Percentiles rank a stretch among this genome's conserved stretches.
phyloP scores from a whole-genome alignment of 1,140 invertebrate genomes.

The Agraylea sexmaculata region DNA sequence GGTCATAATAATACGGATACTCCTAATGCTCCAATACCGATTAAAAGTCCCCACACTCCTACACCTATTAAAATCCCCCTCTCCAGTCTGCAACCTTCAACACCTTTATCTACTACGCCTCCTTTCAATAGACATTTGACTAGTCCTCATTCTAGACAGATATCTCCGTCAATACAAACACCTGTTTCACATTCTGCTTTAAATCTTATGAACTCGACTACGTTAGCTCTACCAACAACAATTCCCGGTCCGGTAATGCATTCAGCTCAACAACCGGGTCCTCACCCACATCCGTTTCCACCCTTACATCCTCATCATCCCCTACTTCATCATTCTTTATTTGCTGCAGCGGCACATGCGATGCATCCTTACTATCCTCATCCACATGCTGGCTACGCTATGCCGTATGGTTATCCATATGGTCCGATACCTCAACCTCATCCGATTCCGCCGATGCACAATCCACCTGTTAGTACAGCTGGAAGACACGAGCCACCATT shows the following conservation, averaged over 20 bases:
- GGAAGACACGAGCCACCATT: constrained; percentile 32
- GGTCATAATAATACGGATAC: constrained; percentile 32
- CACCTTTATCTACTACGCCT: constrained; percentile 33
- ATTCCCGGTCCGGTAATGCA: constrained; percentile 58
- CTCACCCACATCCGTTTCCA: constrained; percentile 46
- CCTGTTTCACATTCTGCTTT: constrained; percentile 44
- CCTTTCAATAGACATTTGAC: constrained; percentile 37
- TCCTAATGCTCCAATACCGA: constrained; percentile 27
- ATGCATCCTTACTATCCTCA: constrained; percentile 58
- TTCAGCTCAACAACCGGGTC: constrained; percentile 51
- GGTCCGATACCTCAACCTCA: constrained; percentile 57
- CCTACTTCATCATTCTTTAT: constrained; percentile 54
- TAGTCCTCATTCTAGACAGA: constrained; percentile 35
- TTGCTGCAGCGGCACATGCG: constrained; percentile 43
- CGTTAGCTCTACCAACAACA: constrained; percentile 50
- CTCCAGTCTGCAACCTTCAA: constrained; percentile 25
- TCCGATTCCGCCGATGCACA: constrained; percentile 55
- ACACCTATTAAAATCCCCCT: constrained; percentile 39
- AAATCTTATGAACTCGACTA: constrained; percentile 46
- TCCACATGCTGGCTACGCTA: constrained; percentile 53
- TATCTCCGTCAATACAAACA: constrained; percentile 38
- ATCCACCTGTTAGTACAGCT: constrained; percentile 40
- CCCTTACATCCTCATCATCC: constrained; percentile 50
- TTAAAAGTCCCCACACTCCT: constrained; percentile 39
- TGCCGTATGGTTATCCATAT: constrained; percentile 57